Base-by-base conservation (phyloP, 1,140 invertebrate species). In the Paralvinella palmiformis region DNA sequence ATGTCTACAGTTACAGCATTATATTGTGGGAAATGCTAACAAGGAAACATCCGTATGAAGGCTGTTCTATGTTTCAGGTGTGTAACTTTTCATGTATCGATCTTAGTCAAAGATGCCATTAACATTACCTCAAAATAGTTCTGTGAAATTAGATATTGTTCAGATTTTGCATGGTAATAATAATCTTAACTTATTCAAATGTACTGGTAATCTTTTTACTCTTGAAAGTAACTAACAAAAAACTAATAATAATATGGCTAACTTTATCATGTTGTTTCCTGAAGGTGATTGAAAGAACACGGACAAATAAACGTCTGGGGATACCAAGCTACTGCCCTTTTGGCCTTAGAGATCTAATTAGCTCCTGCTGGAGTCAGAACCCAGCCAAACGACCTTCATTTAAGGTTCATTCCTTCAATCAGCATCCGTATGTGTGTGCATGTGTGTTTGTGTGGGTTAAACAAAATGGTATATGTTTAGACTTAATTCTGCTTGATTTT, bases 1-100 rank as follows among this genome's bases (percentile, higher is more conserved):
- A 98, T 78, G 98, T 99, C 91, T 99, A 96, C 94, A 97, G 94
- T 0, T 98, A 90, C 76, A 94, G 92, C 27, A 91, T 98, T 0
- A 93, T 98, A 1, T 81, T 98, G 10, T 98, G 96, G 96, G 96
- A 98, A 82, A 83, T 98, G 72, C 79, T 98, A 7, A 96, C 93
- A 2, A 90, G 92, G 72, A 90, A 96, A 81, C 88, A 91, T 62
- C 96, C 96, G 1, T 98, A 97, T 78, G 92, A 93, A 75, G 92
- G 92, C n/a, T 70, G 69, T 55, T 71, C 70, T 45, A 68, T 73
- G 3, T 78, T 73, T 65, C 73, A 78, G 73, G 76, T 78, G 65
- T 17, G 20, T 17, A 7, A 55, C n/a, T 64, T 2, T 6, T 57
- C 35, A 52, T 6, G 22, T 50, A 17, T 7, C 20, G 32, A 24